A percentile compares a stretch with the other conserved stretches of the same genome.
These are phyloP conservation scores for Pycnomerus fuliginosus DNA, from an alignment of 2,888 invertebrate species.

Conservation along the genomic window DNA sequence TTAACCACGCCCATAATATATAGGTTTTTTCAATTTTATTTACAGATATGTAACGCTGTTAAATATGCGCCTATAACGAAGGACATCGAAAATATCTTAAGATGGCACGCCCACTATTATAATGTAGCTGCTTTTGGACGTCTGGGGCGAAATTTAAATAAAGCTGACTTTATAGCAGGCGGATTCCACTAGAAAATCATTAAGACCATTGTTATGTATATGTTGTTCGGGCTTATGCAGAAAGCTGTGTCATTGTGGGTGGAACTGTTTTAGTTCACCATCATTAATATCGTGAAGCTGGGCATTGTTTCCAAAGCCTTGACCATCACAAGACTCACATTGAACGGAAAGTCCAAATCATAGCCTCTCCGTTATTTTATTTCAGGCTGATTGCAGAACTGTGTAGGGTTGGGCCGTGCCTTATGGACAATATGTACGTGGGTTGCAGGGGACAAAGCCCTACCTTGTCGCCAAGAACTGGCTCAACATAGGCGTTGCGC, in stretches of 20 bases:
- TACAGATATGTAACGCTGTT: no score
- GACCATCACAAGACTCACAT: constrained; percentile 5
- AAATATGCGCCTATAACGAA: no score
- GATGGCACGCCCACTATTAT: constrained; percentile 4
- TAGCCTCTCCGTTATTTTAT: no score
- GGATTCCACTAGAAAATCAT: constrained; percentile 1
- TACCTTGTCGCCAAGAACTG: constrained; percentile 21
- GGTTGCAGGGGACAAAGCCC: constrained; percentile 19
- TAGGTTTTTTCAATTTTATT: no score
- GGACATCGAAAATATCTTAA: not conserved
- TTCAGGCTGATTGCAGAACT: no score
- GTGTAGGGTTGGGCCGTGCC: constrained; percentile 6
- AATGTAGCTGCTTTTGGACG: not conserved
- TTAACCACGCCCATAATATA: no score
- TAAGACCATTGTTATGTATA: constrained; percentile 27
- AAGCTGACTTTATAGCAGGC: not conserved
- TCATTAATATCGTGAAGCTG: constrained; percentile 17
- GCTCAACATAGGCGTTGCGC: constrained; percentile 25
- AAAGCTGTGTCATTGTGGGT: constrained; percentile 30
- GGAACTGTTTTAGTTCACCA: constrained; percentile 22
- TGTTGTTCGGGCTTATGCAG: constrained; percentile 18
- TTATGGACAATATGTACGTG: constrained; percentile 18
- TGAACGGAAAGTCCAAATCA: no score
- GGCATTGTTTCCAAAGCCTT: constrained; percentile 20
- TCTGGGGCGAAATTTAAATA: constrained; percentile 3